These are phyloP conservation scores for Baronia brevicornis DNA, from an alignment of 2,888 invertebrate genomes.

Conservation along the genomic window DNA sequence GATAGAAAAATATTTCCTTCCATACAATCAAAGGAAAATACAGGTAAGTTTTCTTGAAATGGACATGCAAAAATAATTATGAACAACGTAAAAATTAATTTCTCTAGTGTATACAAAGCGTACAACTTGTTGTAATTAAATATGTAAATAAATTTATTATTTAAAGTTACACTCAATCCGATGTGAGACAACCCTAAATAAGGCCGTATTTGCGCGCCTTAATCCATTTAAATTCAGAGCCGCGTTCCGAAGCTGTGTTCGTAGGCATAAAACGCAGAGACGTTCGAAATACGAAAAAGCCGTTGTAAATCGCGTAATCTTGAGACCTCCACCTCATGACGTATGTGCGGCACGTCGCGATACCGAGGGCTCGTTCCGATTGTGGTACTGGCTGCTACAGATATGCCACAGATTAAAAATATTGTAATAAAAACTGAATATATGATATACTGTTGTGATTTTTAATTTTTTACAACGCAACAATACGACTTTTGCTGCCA, in stretches of 20 bases:
- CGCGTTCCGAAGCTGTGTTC: constrained; percentile 37
- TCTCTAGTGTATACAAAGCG: no score
- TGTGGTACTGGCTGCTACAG: constrained; percentile 46
- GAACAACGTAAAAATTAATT: no score
- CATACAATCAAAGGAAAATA: no score
- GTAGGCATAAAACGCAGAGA: constrained; percentile 56
- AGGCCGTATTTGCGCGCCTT: constrained; percentile 21
- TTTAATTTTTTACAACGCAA: no score
- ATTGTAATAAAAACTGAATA: background rate
- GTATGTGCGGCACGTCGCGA: constrained; percentile 66
- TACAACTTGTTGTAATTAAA: no score
- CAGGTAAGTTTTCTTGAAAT: no score
- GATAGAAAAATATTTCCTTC: no score
- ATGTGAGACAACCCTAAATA: constrained; percentile 13
- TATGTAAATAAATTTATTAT: no score
- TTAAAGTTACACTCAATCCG: no score
- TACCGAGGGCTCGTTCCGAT: constrained; percentile 49
- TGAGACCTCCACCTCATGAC: constrained; percentile 67
- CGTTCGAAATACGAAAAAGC: constrained; percentile 66
- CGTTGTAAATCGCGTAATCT: constrained; percentile 69
- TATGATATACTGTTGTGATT: no score
- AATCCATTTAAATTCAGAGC: constrained; percentile 60
- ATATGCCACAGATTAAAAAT: constrained; percentile 34
- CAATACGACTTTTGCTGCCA: background rate
- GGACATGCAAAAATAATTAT: no score